A percentile compares a stretch with the other conserved stretches of the same genome.
Conservation (phyloP, 2,888 invertebrate species). For the Harpalus rubripes region DNA sequence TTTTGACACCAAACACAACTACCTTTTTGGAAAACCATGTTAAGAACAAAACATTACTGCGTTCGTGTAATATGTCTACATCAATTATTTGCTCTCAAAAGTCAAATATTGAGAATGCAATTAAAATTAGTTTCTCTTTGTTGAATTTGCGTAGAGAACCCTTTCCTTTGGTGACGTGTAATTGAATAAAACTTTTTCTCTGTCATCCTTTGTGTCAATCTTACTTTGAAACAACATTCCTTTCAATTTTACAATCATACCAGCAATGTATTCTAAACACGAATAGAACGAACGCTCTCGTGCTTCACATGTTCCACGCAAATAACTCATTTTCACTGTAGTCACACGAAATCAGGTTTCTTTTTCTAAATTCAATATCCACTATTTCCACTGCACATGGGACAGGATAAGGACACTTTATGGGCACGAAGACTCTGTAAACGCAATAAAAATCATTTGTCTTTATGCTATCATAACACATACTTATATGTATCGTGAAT, state of each 20-base stretch:
- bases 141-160: neutral
- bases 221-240: conserved; percentile 41
- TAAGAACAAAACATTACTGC: neutral
- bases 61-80: neutral
- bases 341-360: conserved; percentile 16
- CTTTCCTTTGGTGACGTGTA: neutral
- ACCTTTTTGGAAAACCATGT: neutral
- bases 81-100: neutral
- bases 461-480: conserved; percentile 2
- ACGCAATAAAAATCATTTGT: neutral
- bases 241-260: conserved; percentile 51
- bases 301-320: conserved; percentile 35
- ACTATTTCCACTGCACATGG: neutral
- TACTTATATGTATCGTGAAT: neutral
- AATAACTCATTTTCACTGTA: conserved; percentile 51
- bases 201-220: conserved; percentile 21
- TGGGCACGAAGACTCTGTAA: neutral
- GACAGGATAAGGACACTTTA: conserved; percentile 1
- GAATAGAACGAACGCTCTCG: conserved; percentile 10
- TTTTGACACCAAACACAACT: neutral
- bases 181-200: conserved; percentile 4
- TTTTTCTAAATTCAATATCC: conserved; percentile 44
- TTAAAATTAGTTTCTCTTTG: conserved; percentile 3
- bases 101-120: neutral
- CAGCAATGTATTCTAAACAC: conserved; percentile 43